These are phyloP conservation scores for Tapirus indicus DNA, from an alignment of 2,797 vertebrate genomes.

Conservation along the genomic window DNA sequence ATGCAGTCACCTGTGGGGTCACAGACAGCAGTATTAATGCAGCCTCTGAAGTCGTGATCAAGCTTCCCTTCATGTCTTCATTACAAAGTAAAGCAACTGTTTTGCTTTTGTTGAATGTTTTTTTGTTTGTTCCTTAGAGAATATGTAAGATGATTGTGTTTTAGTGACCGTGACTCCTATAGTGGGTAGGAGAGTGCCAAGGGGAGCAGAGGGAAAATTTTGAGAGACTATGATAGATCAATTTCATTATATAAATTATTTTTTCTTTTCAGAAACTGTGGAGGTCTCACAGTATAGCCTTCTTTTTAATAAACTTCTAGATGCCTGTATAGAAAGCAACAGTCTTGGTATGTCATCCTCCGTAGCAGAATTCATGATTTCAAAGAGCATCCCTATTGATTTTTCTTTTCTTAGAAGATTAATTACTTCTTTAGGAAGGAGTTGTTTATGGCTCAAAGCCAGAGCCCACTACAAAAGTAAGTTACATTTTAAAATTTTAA, in stretches of 20 bases:
- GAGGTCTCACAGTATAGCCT: constrained; percentile 88
- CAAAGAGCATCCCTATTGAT: constrained; percentile 91
- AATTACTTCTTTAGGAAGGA: constrained; percentile 94
- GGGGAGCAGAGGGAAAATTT: neutral
- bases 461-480: constrained; percentile 95
- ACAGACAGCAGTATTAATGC: neutral
- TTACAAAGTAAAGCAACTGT: neutral
- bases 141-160: neutral
- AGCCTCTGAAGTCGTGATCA: neutral
- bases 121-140: constrained; percentile 32
- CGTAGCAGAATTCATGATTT: constrained; percentile 94
- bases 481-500: constrained; percentile 80
- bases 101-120: neutral
- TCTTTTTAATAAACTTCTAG: constrained; percentile 93
- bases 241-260: constrained; percentile 28
- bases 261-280: constrained; percentile 89
- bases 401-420: constrained; percentile 90
- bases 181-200: neutral
- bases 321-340: constrained; percentile 91
- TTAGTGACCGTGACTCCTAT: neutral
- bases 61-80: neutral
- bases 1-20: neutral
- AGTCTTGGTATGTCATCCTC: constrained; percentile 92
- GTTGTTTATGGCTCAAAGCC: constrained; percentile 94
- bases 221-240: neutral